Base-by-base conservation (phyloP, 1,140 invertebrate species). In the Anagrus nilaparvatae region DNA sequence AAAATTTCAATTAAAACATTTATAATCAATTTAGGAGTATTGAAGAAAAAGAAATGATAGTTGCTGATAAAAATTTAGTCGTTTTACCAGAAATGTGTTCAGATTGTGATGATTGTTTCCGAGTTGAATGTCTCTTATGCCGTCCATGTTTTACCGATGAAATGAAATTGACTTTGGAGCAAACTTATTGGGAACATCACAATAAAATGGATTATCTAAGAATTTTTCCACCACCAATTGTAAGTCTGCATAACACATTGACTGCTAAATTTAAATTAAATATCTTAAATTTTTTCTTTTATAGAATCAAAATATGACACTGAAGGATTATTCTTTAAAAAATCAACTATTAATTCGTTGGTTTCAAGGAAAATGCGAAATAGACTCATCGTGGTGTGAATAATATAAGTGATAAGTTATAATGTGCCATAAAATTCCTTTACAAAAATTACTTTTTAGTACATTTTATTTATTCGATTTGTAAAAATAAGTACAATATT, bases 331-430 rank as follows among this genome's bases (percentile, higher is more conserved):
- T 28, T 72, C 73, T 14, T 54, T 72, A 40, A 70, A 70, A 47
- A 85, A 85, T 63, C 71, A 76, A 55, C 58, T 87, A 20, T 77
- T 86, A 51, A 72, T 79, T 42, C 58, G 77, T 46, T 92, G 87
- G 87, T 88, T 84, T 54, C 73, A 82, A 65, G 86, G 83, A 21
- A 90, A 90, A 67, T 92, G 87, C 58, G 67, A 79, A 43, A 53
- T 74, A 34, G 84, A 89, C 58, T 35, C 55, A 14, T 70, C 75
- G 14, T 90, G 84, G 81, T 91, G 86, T 51, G 66, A 51, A 53
- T 65, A 31, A 55, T 43, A 48, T 37, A 16, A 34, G 30, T 19
- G 27, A 12, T 30, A 25, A 20, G 13, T 43, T 7, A 36, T 40
- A 44, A 44, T n/a, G n/a, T n/a, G n/a, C n/a, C n/a, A n/a, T n/a